Conservation (phyloP, 1,140 invertebrate genomes). For the Heliconius nattereri region DNA sequence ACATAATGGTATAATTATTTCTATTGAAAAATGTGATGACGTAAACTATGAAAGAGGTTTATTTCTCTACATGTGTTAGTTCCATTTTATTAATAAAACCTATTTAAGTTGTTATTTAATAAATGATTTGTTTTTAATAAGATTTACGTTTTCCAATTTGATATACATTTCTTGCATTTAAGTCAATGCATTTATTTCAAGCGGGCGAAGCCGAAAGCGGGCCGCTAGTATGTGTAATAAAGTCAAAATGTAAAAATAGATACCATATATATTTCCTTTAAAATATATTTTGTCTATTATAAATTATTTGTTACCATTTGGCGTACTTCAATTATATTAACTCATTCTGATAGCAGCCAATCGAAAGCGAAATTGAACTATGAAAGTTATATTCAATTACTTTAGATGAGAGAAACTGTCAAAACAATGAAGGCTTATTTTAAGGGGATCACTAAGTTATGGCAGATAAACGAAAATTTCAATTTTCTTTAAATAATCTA, state of each 20-base stretch:
- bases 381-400: not conserved
- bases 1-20: not conserved
- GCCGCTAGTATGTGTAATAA: too few relatives aligned
- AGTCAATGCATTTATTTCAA: too few relatives aligned
- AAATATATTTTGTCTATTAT: not conserved
- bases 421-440: conserved; percentile 1
- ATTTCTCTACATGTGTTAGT: not conserved
- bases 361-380: not conserved
- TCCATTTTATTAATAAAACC: not conserved
- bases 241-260: too few relatives aligned
- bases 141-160: too few relatives aligned
- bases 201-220: too few relatives aligned
- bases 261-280: too few relatives aligned
- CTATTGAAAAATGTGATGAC: conserved; percentile 11
- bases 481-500: too few relatives aligned
- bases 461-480: not conserved
- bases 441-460: not conserved
- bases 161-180: too few relatives aligned
- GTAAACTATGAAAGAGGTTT: not conserved
- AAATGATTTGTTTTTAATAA: not conserved
- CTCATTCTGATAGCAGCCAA: not conserved
- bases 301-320: not conserved
- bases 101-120: not conserved
- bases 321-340: not conserved
- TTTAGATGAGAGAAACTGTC: not conserved